Percentiles rank a stretch among this genome's conserved stretches.
phyloP scores from a whole-genome alignment of 2,888 invertebrate species.

The Caprella mutica region DNA sequence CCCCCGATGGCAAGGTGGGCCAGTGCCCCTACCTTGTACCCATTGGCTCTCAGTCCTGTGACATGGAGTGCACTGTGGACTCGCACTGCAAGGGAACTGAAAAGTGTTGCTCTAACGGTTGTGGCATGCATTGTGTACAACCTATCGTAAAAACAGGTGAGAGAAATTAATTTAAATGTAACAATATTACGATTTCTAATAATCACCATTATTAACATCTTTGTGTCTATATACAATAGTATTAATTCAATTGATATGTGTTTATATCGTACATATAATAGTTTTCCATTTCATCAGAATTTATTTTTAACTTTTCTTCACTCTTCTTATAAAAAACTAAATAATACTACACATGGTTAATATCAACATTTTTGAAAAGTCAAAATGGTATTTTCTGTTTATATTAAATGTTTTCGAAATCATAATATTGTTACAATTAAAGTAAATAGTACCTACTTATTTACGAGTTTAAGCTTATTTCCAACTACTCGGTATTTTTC shows the following conservation, averaged over 20 bases:
- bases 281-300: no score
- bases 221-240: constrained; percentile 2
- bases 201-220: neutral
- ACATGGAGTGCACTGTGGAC: constrained; percentile 65
- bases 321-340: no score
- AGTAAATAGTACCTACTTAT: neutral
- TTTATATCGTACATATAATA: no score
- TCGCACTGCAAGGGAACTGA: constrained; percentile 57
- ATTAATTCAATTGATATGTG: no score
- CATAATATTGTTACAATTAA: neutral
- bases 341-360: no score
- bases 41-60: constrained; percentile 53
- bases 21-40: constrained; percentile 76
- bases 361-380: no score
- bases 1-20: constrained; percentile 43
- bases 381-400: no score
- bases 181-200: neutral
- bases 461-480: neutral
- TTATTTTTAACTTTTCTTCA: no score
- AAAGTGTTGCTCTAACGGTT: constrained; percentile 76
- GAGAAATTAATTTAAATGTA: constrained; percentile 34
- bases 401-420: no score
- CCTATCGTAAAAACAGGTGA: constrained; percentile 56
- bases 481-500: neutral
- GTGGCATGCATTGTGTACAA: constrained; percentile 67